Base-by-base conservation (phyloP, 2,113 vertebrate genomes). In the Scolopax mira region DNA sequence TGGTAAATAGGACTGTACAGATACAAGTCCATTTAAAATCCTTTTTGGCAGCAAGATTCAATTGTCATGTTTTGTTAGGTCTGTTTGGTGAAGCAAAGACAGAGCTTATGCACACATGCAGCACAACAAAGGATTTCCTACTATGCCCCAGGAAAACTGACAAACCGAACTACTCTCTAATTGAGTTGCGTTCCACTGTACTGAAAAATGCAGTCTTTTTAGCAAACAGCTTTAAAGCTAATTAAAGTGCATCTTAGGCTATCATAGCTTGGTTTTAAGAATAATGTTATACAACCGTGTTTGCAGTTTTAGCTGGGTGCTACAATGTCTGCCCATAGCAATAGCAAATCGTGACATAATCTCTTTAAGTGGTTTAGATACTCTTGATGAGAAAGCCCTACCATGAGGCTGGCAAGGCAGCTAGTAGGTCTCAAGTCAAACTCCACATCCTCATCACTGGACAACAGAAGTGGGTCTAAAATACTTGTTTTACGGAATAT, bases 61-160 rank as follows among this genome's bases (percentile, higher is more conserved):
- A 75, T 94, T 97, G 96, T 97, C 97, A 95, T 94, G 30, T 95
- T 94, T 85, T 51, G 85, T 97, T 96, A 97, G 73, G 69, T 96
- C 78, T 94, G 74, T 88, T 94, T 89, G 54, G 28, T 85, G 92
- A 97, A 97, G 95, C 90, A 93, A 96, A 95, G 79, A 73, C 90
- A 97, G 62, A 97, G 60, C 82, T 94, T 94, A 95, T 90, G 95
- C 61, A 78, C 78, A 75, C 51, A 92, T 81, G 83, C 67, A 92
- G 57, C 42, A 54, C 74, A 95, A 92, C 74, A 89, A 95, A 96
- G 97, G 93, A 92, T 95, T 97, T 97, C 95, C 96, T 97, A 97
- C 67, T 92, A 78, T 74, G 92, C 96, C 93, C 23, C 90, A 94
- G 95, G 95, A 97, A 97, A 97, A 81, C 89, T 96, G 95, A 96